Conservation (phyloP, 1,140 invertebrate species). For the Achatina immaculata region DNA sequence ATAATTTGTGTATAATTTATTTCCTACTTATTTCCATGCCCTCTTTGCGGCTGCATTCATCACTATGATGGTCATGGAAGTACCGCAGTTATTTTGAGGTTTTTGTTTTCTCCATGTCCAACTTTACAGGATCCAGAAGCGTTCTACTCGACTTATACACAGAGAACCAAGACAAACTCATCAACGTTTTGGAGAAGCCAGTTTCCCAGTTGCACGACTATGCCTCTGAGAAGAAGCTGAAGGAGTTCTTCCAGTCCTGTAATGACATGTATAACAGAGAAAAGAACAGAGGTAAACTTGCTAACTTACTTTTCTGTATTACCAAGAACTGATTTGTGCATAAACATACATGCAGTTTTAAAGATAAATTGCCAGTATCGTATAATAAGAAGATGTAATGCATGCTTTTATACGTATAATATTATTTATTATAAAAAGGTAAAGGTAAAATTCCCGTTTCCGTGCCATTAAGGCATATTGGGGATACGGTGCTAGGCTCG, state of each 20-base stretch:
- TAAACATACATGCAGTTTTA: neutral
- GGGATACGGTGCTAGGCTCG: no score
- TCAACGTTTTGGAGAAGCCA: constrained; percentile 51
- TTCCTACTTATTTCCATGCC: no score
- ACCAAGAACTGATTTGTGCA: no score
- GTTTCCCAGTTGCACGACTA: constrained; percentile 42
- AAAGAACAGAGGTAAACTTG: constrained; percentile 43
- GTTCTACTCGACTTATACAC: constrained; percentile 52
- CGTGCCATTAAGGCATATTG: no score
- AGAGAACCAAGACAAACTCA: constrained; percentile 56
- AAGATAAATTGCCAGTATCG: no score
- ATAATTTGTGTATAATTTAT: no score
- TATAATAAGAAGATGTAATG: neutral
- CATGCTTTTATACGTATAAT: neutral
- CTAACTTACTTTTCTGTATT: neutral
- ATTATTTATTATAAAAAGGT: no score
- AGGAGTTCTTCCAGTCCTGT: constrained; percentile 62
- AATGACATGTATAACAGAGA: constrained; percentile 57
- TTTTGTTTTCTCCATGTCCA: no score
- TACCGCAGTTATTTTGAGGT: no score
- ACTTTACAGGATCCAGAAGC: constrained; percentile 28
- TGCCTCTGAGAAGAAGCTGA: constrained; percentile 62
- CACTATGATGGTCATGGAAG: no score
- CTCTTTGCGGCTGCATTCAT: no score
- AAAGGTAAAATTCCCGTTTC: no score